Evolutionary conservation across 2,113 vertebrate species (phyloP), one percentile per base, ranked within the genome.

Genomic region (Cyphomyrus discorhynchus): DNA sequence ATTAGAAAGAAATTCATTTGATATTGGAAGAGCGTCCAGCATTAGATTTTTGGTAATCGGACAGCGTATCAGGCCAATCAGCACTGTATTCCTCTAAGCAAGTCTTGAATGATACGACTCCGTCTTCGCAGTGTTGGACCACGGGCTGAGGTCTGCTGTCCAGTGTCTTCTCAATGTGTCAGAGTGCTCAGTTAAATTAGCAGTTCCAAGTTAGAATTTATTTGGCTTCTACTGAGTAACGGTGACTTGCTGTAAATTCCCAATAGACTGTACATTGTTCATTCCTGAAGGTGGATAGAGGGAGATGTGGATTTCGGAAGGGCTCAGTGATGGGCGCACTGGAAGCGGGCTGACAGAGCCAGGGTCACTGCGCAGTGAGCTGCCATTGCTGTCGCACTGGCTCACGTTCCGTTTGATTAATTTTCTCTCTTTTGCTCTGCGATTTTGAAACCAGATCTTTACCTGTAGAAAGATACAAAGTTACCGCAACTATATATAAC

Each of bases 381-480:
- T 96, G 35, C 97, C 95, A 24, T 95, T 98, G 92, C 97, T 97
- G 86, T 98, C 97, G 27, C 97, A 98, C 94, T 97, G 97, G 2
- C 97, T 97, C 92, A 98, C 92, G 93, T 98, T 98, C 96, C 98
- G 98, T 95, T 98, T 98, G 89, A 98, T 97, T 92, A 98, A 92
- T 91, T 99, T 99, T 90, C 97, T 96, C 91, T 98, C 98, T 91
- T 98, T 99, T 0, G 97, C 97, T 91, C 98, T 95, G 88, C 97
- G 97, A 92, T 98, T 98, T 95, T 99, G 98, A 94, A 99, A 98
- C 98, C 97, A 99, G 89, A 98, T 99, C 94, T 99, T 98, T 70
- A 98, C 97, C 98, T 98, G 94, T 52, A 89, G 50, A 50, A 56
- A 53, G 15, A 35, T 35, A 27, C n/a, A 53, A 87, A 19, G 27